Evolutionary conservation across 2,113 vertebrate species (phyloP).

Genomic region (Pavo muticus): DNA sequence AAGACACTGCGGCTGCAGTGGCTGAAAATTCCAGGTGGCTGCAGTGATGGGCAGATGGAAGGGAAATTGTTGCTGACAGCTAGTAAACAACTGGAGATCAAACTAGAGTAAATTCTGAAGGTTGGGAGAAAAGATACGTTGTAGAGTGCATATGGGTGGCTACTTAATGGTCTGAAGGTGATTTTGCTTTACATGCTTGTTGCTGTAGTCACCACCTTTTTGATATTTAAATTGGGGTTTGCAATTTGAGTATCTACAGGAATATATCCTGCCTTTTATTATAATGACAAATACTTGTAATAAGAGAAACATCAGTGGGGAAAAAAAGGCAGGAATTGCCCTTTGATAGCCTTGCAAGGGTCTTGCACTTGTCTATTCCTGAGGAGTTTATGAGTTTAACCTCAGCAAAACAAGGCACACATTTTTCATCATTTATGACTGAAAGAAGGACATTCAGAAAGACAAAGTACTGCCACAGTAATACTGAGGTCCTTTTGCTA

Average conservation of each 20-base stretch:
- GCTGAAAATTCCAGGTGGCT: background rate
- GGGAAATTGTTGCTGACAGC: background rate
- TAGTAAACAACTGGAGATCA: background rate
- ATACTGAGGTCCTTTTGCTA: background rate
- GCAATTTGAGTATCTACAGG: background rate
- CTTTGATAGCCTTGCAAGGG: background rate
- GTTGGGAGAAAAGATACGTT: background rate
- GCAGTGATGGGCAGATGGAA: background rate
- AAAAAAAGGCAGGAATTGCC: background rate
- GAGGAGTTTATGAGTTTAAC: background rate
- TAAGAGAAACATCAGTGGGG: rapidly evolving
- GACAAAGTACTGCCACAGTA: background rate
- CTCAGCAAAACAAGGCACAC: background rate
- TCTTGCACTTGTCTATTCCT: background rate
- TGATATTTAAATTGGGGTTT: background rate
- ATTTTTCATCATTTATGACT: background rate
- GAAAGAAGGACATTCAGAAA: background rate
- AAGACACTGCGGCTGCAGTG: rapidly evolving
- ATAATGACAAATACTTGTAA: background rate
- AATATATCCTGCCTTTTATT: background rate
- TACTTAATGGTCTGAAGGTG: background rate
- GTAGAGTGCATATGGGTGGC: background rate
- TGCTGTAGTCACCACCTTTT: background rate
- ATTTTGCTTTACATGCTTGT: background rate
- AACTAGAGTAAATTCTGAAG: background rate